Conservation (phyloP, 2,113 vertebrate genomes). For the Rattus rattus region DNA sequence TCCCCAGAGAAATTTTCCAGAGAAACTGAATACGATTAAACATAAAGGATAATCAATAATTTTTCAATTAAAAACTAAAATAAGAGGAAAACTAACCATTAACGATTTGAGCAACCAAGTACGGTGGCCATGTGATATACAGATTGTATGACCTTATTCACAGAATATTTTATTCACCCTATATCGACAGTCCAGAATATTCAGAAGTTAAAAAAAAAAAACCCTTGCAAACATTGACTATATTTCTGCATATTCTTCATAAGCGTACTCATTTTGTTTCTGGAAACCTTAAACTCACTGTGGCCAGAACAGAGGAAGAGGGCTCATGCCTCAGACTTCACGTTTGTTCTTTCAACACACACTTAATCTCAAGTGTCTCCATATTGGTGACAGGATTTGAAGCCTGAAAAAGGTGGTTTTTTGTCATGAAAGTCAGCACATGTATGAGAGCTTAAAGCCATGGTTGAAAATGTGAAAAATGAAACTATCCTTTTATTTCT, state of each 20-base stretch:
- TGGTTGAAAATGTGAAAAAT: background rate
- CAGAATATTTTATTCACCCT: background rate
- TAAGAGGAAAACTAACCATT: background rate
- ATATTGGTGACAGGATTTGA: background rate
- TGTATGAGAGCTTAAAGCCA: background rate
- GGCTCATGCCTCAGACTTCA: background rate
- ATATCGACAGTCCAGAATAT: background rate
- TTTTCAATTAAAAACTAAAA: conserved; percentile 8
- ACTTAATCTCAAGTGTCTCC: background rate
- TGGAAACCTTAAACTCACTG: background rate
- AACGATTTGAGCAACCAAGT: background rate
- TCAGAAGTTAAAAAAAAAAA: background rate
- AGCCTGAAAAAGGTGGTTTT: background rate
- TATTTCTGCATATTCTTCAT: background rate
- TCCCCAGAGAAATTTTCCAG: background rate
- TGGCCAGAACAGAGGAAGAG: background rate
- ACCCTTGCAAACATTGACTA: background rate
- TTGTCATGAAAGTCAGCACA: background rate
- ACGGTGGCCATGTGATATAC: background rate
- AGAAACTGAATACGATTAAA: background rate
- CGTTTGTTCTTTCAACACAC: background rate
- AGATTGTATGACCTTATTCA: background rate
- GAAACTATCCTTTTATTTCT: background rate
- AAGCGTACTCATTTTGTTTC: background rate
- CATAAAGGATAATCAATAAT: conserved; percentile 1